Evolutionary conservation across 1,140 invertebrate genomes (phyloP).

Genomic region (Cotesia vestalis): DNA sequence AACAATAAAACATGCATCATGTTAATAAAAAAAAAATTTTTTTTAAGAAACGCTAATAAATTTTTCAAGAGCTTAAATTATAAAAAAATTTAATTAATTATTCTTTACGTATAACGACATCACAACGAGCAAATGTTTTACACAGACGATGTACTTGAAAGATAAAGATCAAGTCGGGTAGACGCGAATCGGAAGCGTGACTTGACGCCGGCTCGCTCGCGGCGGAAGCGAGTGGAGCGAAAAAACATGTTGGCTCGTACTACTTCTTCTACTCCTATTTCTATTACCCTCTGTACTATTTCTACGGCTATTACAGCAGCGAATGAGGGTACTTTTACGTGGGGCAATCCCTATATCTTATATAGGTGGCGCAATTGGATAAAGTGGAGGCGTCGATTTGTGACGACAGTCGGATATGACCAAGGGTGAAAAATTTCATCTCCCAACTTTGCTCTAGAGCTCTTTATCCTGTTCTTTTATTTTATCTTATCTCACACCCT

Average conservation of each 20-base stretch:
- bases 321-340: too few relatives aligned
- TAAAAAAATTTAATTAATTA: too few relatives aligned
- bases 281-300: too few relatives aligned
- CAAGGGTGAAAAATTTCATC: conserved; percentile 17
- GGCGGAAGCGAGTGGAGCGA: conserved; percentile 58
- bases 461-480: too few relatives aligned
- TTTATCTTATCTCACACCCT: too few relatives aligned
- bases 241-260: conserved; percentile 55
- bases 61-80: too few relatives aligned
- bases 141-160: background rate
- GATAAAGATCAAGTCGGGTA: conserved; percentile 7
- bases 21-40: too few relatives aligned
- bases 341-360: background rate
- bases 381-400: conserved; percentile 57
- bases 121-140: too few relatives aligned
- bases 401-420: conserved; percentile 45
- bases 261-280: too few relatives aligned
- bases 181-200: conserved; percentile 50
- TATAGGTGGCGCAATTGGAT: conserved; percentile 55
- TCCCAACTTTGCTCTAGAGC: background rate
- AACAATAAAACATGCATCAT: too few relatives aligned
- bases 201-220: conserved; percentile 46
- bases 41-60: too few relatives aligned
- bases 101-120: background rate
- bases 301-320: too few relatives aligned